These are phyloP conservation scores for Tortrix viridana DNA, from an alignment of 2,888 invertebrate genomes.

Conservation along the genomic window DNA sequence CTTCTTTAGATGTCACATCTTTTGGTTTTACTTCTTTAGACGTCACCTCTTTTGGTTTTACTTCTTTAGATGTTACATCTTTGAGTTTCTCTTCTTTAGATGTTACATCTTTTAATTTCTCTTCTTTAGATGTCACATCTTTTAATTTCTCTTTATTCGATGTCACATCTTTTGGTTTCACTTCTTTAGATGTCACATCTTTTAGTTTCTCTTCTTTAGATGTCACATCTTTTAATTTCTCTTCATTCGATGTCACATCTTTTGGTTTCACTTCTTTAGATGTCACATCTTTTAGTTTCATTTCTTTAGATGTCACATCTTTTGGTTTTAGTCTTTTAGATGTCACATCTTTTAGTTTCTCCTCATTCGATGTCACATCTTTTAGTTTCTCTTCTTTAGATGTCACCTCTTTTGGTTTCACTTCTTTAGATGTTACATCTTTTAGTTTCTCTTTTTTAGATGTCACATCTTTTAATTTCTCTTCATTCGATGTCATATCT, in stretches of 20 bases:
- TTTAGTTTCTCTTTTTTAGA: too few relatives aligned
- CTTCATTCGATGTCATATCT: too few relatives aligned
- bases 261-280: background rate
- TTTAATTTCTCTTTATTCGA: background rate
- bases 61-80: too few relatives aligned
- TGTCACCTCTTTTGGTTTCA: too few relatives aligned
- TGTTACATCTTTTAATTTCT: slow-evolving; percentile 27
- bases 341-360: too few relatives aligned
- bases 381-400: slow-evolving; percentile 40
- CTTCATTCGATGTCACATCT: slow-evolving; percentile 21
- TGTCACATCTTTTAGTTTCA: background rate
- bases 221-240: too few relatives aligned
- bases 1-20: background rate
- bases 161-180: background rate
- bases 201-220: slow-evolving; percentile 3
- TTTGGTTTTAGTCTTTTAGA: background rate
- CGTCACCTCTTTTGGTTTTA: too few relatives aligned
- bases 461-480: too few relatives aligned
- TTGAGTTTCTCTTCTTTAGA: too few relatives aligned
- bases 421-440: too few relatives aligned
- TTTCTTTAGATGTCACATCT: slow-evolving; percentile 30
- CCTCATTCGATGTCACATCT: too few relatives aligned
- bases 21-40: background rate
- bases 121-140: slow-evolving; percentile 18
- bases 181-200: slow-evolving; percentile 30